Percentiles rank a stretch among this genome's conserved stretches.
Evolutionary conservation across 2,113 vertebrate genomes (phyloP).

Genomic region (Theristicus caerulescens): DNA sequence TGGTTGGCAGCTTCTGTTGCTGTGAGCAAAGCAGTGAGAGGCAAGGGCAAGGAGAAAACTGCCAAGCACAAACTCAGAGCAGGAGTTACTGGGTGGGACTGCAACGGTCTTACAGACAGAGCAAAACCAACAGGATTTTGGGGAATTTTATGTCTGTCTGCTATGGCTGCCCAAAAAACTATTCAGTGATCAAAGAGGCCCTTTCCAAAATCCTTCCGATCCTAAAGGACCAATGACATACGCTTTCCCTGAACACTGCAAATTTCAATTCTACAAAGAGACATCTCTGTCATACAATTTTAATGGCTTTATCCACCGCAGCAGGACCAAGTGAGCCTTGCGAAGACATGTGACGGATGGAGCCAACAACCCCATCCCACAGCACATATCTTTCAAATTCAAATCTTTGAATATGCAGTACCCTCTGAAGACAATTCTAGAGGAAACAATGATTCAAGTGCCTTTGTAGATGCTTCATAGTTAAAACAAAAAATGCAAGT

Average conservation of each 20-base stretch:
- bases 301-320: neutral
- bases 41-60: neutral
- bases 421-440: neutral
- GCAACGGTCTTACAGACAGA: neutral
- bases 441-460: neutral
- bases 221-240: neutral
- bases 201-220: neutral
- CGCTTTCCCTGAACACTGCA: neutral
- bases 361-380: neutral
- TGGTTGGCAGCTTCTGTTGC: neutral
- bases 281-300: neutral
- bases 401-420: neutral
- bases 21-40: neutral
- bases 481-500: neutral
- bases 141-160: neutral
- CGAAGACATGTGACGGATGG: neutral
- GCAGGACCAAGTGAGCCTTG: neutral
- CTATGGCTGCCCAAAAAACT: neutral
- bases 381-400: neutral
- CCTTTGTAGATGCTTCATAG: neutral
- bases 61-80: too few species aligned
- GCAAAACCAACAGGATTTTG: neutral
- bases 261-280: neutral
- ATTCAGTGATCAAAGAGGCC: neutral
- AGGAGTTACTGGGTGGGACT: neutral